Percentiles rank a stretch among this genome's conserved stretches.
Evolutionary conservation across 2,113 vertebrate genomes (phyloP).

Genomic region (Hystrix cristata): DNA sequence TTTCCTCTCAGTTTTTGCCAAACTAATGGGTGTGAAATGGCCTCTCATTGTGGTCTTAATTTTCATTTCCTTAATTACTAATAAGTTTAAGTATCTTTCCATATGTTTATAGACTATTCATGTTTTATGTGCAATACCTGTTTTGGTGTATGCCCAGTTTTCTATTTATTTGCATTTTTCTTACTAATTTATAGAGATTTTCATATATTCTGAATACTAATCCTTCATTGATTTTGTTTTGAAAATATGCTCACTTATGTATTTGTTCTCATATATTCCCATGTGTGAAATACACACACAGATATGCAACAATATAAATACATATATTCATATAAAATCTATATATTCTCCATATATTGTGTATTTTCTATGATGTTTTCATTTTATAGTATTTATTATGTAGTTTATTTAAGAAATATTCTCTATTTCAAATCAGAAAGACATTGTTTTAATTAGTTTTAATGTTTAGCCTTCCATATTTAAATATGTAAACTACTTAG

Average conservation of each 20-base stretch:
- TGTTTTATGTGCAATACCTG: neutral
- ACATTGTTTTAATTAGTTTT: neutral
- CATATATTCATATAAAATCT: neutral
- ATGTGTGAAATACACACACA: neutral
- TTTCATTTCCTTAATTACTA: neutral
- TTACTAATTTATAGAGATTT: neutral
- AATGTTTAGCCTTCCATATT: constrained; percentile 19
- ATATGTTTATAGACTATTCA: neutral
- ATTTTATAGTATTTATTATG: neutral
- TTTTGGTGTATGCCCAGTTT: neutral
- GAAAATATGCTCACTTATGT: neutral
- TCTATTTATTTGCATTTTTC: constrained; percentile 5
- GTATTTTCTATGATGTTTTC: neutral
- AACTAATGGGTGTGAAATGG: neutral
- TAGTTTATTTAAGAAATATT: neutral
- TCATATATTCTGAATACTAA: neutral
- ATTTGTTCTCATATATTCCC: neutral
- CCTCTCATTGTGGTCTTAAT: neutral
- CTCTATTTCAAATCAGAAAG: neutral
- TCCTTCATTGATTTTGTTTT: neutral
- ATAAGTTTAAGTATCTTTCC: neutral
- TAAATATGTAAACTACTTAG: neutral
- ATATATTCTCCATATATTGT: neutral
- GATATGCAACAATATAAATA: neutral
- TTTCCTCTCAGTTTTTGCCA: constrained; percentile 39